These are phyloP conservation scores for Danaus melanippus DNA, from an alignment of 1,140 invertebrate species.

Conservation along the genomic window DNA sequence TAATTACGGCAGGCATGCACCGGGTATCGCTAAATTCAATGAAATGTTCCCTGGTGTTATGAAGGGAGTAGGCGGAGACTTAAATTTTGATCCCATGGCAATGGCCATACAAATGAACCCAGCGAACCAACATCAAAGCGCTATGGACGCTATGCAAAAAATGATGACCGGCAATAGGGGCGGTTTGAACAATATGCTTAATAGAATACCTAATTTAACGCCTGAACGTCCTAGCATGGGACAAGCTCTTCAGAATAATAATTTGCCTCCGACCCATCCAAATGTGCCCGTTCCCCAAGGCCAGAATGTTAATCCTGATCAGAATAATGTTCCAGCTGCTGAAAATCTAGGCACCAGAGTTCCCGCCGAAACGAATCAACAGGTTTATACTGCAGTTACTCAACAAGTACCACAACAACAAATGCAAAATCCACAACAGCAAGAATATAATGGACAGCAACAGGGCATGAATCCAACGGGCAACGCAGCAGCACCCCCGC, in stretches of 20 bases:
- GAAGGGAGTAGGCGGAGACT: constrained; percentile 41
- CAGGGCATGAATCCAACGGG: constrained; percentile 20
- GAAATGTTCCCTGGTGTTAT: constrained; percentile 61
- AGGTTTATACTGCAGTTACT: constrained; percentile 20
- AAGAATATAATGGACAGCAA: constrained; percentile 17
- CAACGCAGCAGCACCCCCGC: not conserved
- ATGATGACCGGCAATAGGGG: constrained; percentile 26
- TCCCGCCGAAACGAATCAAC: constrained; percentile 19
- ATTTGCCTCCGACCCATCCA: constrained; percentile 12
- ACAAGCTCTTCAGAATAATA: too few species aligned
- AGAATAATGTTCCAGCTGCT: constrained; percentile 5
- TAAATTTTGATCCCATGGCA: constrained; percentile 62
- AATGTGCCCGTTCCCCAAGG: not conserved
- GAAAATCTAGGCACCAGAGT: not conserved
- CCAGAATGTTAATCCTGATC: not conserved
- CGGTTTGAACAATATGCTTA: too few species aligned
- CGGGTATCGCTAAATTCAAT: constrained; percentile 53
- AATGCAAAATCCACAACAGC: constrained; percentile 20
- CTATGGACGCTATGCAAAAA: constrained; percentile 44
- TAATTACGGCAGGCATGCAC: constrained; percentile 37
- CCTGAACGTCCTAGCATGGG: not conserved
- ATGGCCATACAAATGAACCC: constrained; percentile 68
- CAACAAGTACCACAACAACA: constrained; percentile 20
- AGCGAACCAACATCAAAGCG: constrained; percentile 49
- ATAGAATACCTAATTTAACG: too few species aligned